These are phyloP conservation scores for Luffia ferchaultella DNA, from an alignment of 2,888 invertebrate species.

Conservation along the genomic window DNA sequence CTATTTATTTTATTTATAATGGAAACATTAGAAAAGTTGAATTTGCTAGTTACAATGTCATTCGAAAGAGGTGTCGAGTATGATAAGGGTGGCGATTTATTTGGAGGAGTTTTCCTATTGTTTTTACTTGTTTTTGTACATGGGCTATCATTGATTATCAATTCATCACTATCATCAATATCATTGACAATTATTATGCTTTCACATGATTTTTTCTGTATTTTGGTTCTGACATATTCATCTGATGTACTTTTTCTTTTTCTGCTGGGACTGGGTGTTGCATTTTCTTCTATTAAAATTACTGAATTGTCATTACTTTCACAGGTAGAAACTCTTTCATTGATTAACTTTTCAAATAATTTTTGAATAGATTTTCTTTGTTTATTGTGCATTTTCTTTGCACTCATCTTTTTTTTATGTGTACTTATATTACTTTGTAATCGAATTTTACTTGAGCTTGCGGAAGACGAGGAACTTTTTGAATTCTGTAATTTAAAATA, in stretches of 20 bases:
- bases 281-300: constrained; percentile 1
- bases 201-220: neutral
- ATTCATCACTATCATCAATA: constrained; percentile 20
- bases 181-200: constrained; percentile 21
- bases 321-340: neutral
- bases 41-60: constrained; percentile 7
- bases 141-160: constrained; percentile 13
- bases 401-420: neutral
- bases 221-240: neutral
- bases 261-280: neutral
- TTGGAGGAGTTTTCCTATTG: constrained; percentile 12
- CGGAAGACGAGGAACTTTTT: neutral
- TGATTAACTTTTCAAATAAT: neutral
- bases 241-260: neutral
- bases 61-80: constrained; percentile 34
- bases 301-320: neutral
- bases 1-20: too few relatives aligned
- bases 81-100: constrained; percentile 18
- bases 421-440: neutral
- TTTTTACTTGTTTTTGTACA: constrained; percentile 10
- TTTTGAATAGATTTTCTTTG: constrained; percentile 3
- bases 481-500: neutral
- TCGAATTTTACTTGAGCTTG: neutral
- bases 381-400: neutral
- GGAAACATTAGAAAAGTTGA: constrained; percentile 9